Base-by-base conservation (phyloP, 2,888 invertebrate species). In the Orchesellides sinensis region DNA sequence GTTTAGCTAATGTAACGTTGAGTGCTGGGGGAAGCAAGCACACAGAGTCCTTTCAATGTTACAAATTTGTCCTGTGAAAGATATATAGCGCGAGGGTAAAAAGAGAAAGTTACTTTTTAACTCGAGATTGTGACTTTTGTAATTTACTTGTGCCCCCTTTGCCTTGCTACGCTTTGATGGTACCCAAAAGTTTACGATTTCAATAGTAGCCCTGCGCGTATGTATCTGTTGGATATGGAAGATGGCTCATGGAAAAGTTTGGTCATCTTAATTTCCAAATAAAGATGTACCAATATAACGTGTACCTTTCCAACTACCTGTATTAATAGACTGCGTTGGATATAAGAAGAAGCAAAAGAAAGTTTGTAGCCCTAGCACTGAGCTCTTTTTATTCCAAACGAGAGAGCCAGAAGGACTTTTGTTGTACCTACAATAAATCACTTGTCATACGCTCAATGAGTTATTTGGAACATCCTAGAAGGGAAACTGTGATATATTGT, bases 121-220 rank as follows among this genome's bases (percentile, higher is more conserved):
- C 65, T 79, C 65, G 79, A 72, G 79, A 79, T 72, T 79, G 78
- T 83, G 77, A 77, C 77, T 77, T 83, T 72, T 72, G 83, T 78
- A 83, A 83, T 78, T 83, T 83, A 83, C 45, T 78, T 83, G 78
- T 65, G 70, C 63, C 72, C 23, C 79, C 61, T 79, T 49, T n/a
- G n/a, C n/a, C n/a, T 68, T 59, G 77, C 77, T 75, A 83, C 72
- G 78, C 69, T 74, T 75, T 82, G 56, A 52, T 74, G 81, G 68
- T 74, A 49, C 54, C 70, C 68, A 61, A 68, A 77, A 83, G 47
- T 83, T 83, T 74, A 75, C 74, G 74, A 63, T 81, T 81, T 74
- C 74, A 77, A 77, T 72, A 29, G 49, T 45, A 27, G 40, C 32
- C 32, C 14, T 23, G 14, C 66, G 47, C n/a, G 47, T 12, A 27